Evolutionary conservation across 2,113 vertebrate genomes (phyloP).

Genomic region (Menura novaehollandiae): DNA sequence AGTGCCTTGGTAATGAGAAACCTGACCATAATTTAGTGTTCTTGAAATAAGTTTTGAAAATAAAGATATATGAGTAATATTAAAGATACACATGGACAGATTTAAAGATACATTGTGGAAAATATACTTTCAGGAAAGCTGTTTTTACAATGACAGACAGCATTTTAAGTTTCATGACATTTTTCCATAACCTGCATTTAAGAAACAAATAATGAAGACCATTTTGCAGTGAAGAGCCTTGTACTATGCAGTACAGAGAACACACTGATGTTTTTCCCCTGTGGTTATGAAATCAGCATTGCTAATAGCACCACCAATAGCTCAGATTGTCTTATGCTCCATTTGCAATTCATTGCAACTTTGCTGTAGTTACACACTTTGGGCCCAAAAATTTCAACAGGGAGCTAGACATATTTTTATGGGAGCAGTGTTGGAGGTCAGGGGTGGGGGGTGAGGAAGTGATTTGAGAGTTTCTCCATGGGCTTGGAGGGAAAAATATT

Average conservation of each 20-base stretch:
- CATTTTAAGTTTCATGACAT: not conserved
- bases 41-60: not conserved
- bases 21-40: not conserved
- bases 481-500: not conserved
- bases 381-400: not conserved
- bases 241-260: not conserved
- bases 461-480: not conserved
- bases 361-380: not conserved
- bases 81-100: not conserved
- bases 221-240: not conserved
- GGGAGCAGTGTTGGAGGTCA: not conserved
- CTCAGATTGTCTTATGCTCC: not conserved
- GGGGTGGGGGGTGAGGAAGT: not conserved
- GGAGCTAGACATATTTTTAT: not conserved
- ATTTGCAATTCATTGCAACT: not conserved
- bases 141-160: not conserved
- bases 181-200: not conserved
- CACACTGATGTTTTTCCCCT: not conserved
- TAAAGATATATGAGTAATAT: not conserved
- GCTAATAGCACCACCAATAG: not conserved
- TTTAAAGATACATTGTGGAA: not conserved
- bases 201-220: not conserved
- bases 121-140: not conserved
- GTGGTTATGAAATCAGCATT: not conserved
- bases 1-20: not conserved